Evolutionary conservation across 2,888 invertebrate species (phyloP), one percentile per base, ranked within the genome.

Genomic region (Pegoplata infirma): DNA sequence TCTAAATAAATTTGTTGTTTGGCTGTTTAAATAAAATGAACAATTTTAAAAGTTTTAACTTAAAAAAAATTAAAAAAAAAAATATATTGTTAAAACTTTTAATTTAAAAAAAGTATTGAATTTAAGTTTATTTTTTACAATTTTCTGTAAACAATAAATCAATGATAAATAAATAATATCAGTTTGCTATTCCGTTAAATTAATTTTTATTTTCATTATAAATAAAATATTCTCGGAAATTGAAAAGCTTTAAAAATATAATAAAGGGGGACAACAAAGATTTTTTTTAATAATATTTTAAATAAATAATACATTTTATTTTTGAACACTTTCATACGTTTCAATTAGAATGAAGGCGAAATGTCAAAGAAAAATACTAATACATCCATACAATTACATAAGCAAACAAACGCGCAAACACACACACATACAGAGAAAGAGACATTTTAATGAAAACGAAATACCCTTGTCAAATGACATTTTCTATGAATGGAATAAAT

Each of bases 251-350:
- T 36, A 1, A 12, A 40, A 40, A 40, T n/a, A 53, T n/a, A 23
- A n/a, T 21, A 21, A 10, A 12, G n/a, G 49, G 23, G n/a, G 23
- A 53, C 14, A 16, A n/a, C 25, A 51, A 49, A 51, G 47, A 47
- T 5, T 5, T 8, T 7, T 28, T 32, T 32, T 2, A 12, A 40
- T 40, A 40, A 40, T n/a, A 40, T 40, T 40, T n/a, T 40, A 40
- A 40, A 40, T n/a, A 40, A 40, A 40, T 40, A 40, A 40, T 40
- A 40, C 36, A 40, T 17, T 55, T 14, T 55, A 53, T 53, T 53
- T 53, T 53, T 53, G 51, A 25, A 53, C 51, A 53, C 25, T 53
- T 53, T 25, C 25, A 53, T 53, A 53, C 25, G 25, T 53, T 53
- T 53, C 51, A 53, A 53, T 53, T 53, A 53, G 25, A 25, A 25